Conservation (phyloP, 1,140 invertebrate genomes). For the Apolygus lucorum region DNA sequence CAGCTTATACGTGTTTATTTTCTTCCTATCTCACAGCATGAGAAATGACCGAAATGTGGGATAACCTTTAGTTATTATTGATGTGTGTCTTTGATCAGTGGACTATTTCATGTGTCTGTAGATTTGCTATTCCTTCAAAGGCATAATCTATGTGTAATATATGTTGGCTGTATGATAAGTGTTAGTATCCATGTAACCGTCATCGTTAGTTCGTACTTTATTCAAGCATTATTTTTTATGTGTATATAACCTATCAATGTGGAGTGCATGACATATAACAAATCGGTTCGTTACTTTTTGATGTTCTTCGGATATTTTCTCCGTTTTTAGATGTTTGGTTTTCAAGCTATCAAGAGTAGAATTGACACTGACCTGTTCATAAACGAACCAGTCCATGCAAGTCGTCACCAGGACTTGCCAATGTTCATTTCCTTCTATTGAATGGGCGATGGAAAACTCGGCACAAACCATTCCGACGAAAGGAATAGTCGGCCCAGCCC, state of each 20-base stretch:
- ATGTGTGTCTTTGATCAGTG: background rate
- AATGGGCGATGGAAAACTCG: no score
- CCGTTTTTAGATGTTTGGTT: no score
- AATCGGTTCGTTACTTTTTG: background rate
- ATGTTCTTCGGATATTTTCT: no score
- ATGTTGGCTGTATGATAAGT: slow-evolving; percentile 25
- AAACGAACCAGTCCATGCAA: no score
- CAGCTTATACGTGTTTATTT: no score
- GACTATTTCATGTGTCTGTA: background rate
- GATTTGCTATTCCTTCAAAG: background rate
- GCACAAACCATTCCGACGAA: no score
- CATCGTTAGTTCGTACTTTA: slow-evolving; percentile 19
- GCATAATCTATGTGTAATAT: background rate
- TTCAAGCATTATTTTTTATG: background rate
- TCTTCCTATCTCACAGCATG: no score
- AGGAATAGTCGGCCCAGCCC: no score
- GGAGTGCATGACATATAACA: background rate
- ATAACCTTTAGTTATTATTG: background rate
- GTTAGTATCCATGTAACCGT: slow-evolving; percentile 1
- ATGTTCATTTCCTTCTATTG: no score
- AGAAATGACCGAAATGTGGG: background rate
- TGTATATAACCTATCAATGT: background rate
- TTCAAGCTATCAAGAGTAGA: no score
- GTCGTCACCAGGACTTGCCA: no score
- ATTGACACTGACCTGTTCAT: no score